Evolutionary conservation across 35 echinoderm and acorn worm species (phyloP), one percentile per base, ranked within the genome.

Genomic region (Eucidaris tribuloides): DNA sequence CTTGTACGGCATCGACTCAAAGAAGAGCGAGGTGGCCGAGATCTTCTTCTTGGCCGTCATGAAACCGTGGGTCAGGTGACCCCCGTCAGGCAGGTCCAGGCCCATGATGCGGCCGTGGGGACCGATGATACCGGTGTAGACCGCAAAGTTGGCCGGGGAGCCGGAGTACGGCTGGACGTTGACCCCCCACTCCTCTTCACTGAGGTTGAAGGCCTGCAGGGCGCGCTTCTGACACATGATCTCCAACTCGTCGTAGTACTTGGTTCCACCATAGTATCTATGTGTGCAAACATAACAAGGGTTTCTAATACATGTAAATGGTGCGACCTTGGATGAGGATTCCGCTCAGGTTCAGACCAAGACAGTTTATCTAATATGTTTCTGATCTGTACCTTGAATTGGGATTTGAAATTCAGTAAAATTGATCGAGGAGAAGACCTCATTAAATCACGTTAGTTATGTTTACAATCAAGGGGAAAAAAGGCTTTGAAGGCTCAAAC

Each of bases 1-100:
- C 64, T 91, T 93, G 87, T 97, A 97, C 0, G 94, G 94, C 90
- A 97, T 93, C 0, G 94, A 97, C 81, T 97, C 94, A 90, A 97
- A 97, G 76, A 93, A 97, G 32, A 97, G 71, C 0, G 94, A 97
- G 0, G 94, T 97, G 0, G 94, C 94, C 19, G 94, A 97, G 33
- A 97, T 93, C 86, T 97, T 97, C 86, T 93, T 97, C 81, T 89
- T 93, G 30, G 37, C 64, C 7, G 94, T 97, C 82, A 92, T 92
- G 79, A 97, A 97, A 20, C 94, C 94, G 52, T 97, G 94, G 35
- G 94, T 93, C 37, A 97, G 86, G 45, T 97, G 94, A 32, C 94
- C 94, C 20, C 94, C 94, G 60, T 97, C 94, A 2, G 94, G 94
- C 15, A 97, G 82, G 77, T 97, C 90, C 45, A 97, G 58, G 14